These are phyloP conservation scores for Xenops minutus DNA, from an alignment of 2,797 vertebrate species.

Conservation along the genomic window DNA sequence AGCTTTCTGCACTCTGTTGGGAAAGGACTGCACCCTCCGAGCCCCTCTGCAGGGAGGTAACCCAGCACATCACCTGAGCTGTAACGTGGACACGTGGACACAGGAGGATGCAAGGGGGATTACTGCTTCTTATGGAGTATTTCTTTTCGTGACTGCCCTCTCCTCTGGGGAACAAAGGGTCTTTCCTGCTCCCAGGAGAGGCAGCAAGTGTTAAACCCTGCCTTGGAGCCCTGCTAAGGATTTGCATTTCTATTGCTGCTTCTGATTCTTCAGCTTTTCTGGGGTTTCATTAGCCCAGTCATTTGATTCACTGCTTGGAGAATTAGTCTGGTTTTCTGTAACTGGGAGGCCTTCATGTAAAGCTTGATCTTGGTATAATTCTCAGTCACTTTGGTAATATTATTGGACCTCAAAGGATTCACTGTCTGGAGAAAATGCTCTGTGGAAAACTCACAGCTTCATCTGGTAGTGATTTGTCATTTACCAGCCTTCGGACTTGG, in stretches of 20 bases:
- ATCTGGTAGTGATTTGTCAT: conserved; percentile 87
- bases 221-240: not conserved
- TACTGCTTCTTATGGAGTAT: not conserved
- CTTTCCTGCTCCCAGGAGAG: not conserved
- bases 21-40: not conserved
- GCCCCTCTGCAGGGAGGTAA: not conserved
- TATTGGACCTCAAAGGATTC: conserved; percentile 64
- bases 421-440: conserved; percentile 73
- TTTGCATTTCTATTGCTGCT: not conserved
- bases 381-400: conserved; percentile 65
- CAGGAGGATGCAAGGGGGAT: not conserved
- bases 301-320: conserved; percentile 25
- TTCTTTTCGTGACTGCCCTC: not conserved
- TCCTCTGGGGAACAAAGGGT: not conserved
- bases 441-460: conserved; percentile 71
- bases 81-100: accelerated
- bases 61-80: not conserved
- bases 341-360: conserved; percentile 25
- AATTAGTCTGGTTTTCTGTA: conserved; percentile 16
- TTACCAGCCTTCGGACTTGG: conserved; percentile 74
- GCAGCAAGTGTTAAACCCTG: not conserved
- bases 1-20: not conserved
- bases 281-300: not conserved
- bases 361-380: conserved; percentile 61
- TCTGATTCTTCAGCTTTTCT: not conserved